These are phyloP conservation scores for Pelodiscus sinensis DNA, from an alignment of 2,113 vertebrate genomes.

Conservation along the genomic window DNA sequence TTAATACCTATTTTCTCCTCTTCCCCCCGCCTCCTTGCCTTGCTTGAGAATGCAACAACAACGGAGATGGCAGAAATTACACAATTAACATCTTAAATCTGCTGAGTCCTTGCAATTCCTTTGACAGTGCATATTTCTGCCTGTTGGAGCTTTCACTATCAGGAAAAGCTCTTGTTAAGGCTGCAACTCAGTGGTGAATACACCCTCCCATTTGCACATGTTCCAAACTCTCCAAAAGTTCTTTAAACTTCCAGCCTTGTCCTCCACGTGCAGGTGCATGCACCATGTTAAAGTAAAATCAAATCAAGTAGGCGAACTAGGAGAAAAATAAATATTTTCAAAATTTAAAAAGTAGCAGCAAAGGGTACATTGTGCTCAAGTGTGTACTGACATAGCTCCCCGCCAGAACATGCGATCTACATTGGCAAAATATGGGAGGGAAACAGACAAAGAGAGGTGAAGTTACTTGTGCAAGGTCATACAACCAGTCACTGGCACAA, in stretches of 20 bases:
- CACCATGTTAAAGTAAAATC: neutral
- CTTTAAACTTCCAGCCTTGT: neutral
- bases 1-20: neutral
- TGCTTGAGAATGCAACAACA: neutral
- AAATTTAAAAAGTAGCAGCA: neutral
- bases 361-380: neutral
- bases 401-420: too few relatives aligned
- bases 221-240: neutral
- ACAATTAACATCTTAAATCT: neutral
- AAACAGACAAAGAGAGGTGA: neutral
- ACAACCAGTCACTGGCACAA: neutral
- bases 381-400: neutral
- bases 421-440: neutral
- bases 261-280: neutral
- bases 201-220: neutral
- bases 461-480: neutral
- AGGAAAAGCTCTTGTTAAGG: accelerated
- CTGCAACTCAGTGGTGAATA: neutral
- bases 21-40: too few relatives aligned
- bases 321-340: neutral
- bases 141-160: neutral
- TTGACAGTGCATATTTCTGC: neutral
- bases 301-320: neutral
- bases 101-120: neutral
- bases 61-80: neutral